Base-by-base conservation (phyloP, 2,113 vertebrate species). In the Machaerirhynchus nigripectus region DNA sequence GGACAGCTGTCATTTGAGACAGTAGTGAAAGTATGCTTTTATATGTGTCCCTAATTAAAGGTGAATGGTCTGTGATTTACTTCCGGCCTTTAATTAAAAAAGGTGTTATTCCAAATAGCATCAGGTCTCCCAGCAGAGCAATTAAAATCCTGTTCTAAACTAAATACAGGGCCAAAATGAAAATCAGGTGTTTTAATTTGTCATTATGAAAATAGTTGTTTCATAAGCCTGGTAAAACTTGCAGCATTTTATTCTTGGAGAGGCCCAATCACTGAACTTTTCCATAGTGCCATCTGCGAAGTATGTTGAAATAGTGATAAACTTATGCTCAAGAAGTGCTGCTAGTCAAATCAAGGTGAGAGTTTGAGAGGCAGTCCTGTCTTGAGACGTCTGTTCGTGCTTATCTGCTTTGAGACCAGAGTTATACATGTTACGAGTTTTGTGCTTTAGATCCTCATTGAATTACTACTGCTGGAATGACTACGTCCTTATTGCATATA, bases 381-480 rank as follows among this genome's bases (percentile, higher is more conserved):
- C 5, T 5, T 46, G 46, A 40, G 11, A 27, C 15, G 13, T 15
- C 19, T 56, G 1, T 46, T 69, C 0, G 0, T 69, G 28, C 23
- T 74, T 65, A 40, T 6, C 22, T 7, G 3, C n/a, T 82, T 69
- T 23, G 28, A 60, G 26, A 44, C 35, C 13, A 27, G 49, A 73
- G 9, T 31, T 78, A 1, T 6, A 4, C 7, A 13, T 12, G 9
- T n/a, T 16, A 18, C 4, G 19, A 1, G 2, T 64, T 44, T 63
- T 13, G 37, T 85, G 33, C 27, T 82, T 57, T 13, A 6, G 9
- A 24, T 71, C 26, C 20, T 52, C 18, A 13, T 3, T 20, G 37
- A 56, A 37, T 67, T 61, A 28, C 46, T 81, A 18, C 11, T 46
- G 13, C 42, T 67, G 59, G 14, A 33, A 21, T 46, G 26, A 60